phyloP scores from a whole-genome alignment of 2,797 vertebrate genomes.

The Trichosurus vulpecula region DNA sequence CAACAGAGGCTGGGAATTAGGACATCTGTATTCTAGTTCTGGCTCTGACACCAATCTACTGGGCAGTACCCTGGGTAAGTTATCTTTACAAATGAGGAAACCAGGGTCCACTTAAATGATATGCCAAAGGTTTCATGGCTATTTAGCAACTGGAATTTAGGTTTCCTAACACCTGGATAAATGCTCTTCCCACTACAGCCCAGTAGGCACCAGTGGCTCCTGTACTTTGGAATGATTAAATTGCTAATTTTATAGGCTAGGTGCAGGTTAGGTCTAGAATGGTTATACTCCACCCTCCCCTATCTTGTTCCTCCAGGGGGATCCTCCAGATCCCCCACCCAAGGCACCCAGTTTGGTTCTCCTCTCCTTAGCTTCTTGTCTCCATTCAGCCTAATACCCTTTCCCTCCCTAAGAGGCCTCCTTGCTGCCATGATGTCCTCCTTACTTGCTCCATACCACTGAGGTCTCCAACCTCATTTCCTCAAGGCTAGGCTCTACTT shows the following conservation, averaged over 20 bases:
- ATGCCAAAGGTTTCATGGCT: background rate
- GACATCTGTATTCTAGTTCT: background rate
- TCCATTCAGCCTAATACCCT: background rate
- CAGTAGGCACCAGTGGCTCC: background rate
- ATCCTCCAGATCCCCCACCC: background rate
- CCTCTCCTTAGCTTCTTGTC: background rate
- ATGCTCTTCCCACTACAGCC: background rate
- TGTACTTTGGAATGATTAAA: background rate
- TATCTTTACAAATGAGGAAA: background rate
- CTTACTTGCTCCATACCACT: background rate
- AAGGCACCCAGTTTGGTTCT: background rate
- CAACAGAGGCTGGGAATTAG: background rate
- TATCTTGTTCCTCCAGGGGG: background rate
- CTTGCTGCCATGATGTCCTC: background rate
- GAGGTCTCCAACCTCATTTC: background rate
- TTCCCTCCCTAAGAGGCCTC: background rate
- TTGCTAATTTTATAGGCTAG: background rate
- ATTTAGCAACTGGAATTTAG: background rate
- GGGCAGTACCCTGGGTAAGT: background rate
- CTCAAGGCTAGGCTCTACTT: background rate
- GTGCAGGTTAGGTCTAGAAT: background rate
- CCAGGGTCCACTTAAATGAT: background rate
- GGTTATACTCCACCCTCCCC: background rate
- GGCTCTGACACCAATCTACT: background rate
- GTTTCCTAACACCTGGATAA: background rate